Evolutionary conservation across 2,888 invertebrate genomes (phyloP), one percentile per base, ranked within the genome.

Genomic region (Taenaris catops): DNA sequence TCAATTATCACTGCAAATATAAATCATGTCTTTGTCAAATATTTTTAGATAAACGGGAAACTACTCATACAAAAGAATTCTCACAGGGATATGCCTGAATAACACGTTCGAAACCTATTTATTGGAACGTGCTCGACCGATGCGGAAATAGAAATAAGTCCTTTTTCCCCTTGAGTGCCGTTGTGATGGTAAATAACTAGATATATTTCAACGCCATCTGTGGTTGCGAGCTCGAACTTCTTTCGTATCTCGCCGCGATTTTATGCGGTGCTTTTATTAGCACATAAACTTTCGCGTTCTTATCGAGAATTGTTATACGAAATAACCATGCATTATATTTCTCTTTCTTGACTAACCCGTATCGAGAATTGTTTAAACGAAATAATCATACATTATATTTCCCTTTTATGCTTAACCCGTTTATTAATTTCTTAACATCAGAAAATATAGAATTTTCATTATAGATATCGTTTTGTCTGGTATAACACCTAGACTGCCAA

Each of bases 201-300:
- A 2, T 3, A 8, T 21, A 4, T 11, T 11, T 23, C 17, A 27
- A 25, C 43, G 40, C 40, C 40, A 43, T 38, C 46, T 43, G 11
- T 25, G 18, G 29, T 21, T 5, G 12, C 33, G 11, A 27, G 46
- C 19, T 31, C 47, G 43, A 59, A 61, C 48, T 55, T 51, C 60
- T 63, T 59, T 56, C 21, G 7, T 20, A 7, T 4, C 6, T 17
- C 6, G 19, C 19, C 19, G 7, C 6, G 19, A 19, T 7, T 2
- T 19, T 14, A 6, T 19, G n/a, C 6, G 18, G 18, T 18, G 4
- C 4, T 7, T 6, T 19, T 19, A 14, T 14, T n/a, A n/a, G n/a
- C n/a, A n/a, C n/a, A n/a, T n/a, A n/a, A n/a, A n/a, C n/a, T n/a
- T n/a, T n/a, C n/a, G n/a, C n/a, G n/a, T n/a, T n/a, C n/a, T n/a